phyloP scores from a whole-genome alignment of 2,797 vertebrate species.

The Manis crassicaudata region DNA sequence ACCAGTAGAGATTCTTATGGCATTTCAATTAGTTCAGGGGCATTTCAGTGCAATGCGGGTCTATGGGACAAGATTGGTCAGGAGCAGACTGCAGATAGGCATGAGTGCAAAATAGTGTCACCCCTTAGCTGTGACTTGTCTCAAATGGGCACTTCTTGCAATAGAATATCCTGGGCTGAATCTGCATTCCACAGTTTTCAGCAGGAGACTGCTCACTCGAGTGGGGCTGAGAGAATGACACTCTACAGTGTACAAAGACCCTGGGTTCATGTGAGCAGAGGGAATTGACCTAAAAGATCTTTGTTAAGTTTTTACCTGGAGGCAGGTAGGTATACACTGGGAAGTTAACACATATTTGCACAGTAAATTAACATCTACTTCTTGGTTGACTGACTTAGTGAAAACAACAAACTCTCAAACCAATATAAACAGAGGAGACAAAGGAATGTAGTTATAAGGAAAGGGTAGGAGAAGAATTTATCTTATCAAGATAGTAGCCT shows the following conservation, averaged over 20 bases:
- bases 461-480: not conserved
- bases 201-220: not conserved
- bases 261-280: not conserved
- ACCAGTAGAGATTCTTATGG: not conserved
- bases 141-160: not conserved
- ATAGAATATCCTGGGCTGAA: not conserved
- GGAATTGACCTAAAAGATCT: not conserved
- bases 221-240: not conserved
- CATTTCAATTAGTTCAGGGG: not conserved
- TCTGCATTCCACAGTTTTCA: not conserved
- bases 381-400: not conserved
- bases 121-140: not conserved
- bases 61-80: not conserved
- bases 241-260: not conserved
- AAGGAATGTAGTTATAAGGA: not conserved
- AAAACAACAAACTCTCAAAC: not conserved
- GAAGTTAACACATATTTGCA: not conserved
- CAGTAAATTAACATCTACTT: not conserved
- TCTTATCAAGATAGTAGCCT: not conserved
- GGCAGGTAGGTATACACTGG: not conserved
- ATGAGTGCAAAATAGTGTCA: not conserved
- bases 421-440: not conserved
- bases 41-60: not conserved
- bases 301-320: not conserved
- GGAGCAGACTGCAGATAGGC: not conserved